These are phyloP conservation scores for Pachypanchax playfairii DNA, from an alignment of 2,113 vertebrate species.

Conservation along the genomic window DNA sequence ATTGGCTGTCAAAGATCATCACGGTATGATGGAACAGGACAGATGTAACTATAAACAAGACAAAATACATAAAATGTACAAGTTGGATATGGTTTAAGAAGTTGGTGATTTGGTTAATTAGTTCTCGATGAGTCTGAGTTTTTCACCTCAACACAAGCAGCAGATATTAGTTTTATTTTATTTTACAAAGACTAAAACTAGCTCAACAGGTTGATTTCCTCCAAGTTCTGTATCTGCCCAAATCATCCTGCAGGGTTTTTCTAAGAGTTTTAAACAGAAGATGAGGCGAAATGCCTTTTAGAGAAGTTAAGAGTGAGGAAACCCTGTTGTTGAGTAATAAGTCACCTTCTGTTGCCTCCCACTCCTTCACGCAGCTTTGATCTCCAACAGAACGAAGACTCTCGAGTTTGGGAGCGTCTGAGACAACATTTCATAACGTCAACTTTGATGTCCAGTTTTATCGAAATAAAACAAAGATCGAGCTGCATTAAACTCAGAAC, in stretches of 20 bases:
- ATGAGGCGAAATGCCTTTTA: background rate
- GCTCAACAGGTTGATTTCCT: background rate
- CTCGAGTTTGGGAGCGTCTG: slow-evolving; percentile 22
- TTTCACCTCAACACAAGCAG: background rate
- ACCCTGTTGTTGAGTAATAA: slow-evolving; percentile 10
- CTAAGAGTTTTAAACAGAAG: background rate
- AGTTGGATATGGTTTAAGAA: too few relatives aligned
- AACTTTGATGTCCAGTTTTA: slow-evolving; percentile 41
- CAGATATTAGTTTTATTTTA: background rate
- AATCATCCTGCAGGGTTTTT: background rate
- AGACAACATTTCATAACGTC: slow-evolving; percentile 24
- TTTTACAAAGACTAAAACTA: background rate
- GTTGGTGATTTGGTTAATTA: too few relatives aligned
- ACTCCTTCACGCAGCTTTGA: slow-evolving; percentile 8
- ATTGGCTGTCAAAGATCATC: too few relatives aligned
- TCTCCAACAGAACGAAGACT: slow-evolving; percentile 17
- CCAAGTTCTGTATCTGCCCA: background rate
- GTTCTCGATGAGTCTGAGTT: background rate
- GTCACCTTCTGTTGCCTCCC: background rate
- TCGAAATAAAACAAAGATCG: slow-evolving; percentile 39
- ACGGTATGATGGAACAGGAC: too few relatives aligned
- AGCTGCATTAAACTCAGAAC: slow-evolving; percentile 28
- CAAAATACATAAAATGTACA: too few relatives aligned
- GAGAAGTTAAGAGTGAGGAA: background rate
- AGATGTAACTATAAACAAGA: too few relatives aligned